Conservation (phyloP, 1,140 invertebrate species). For the Adelges cooleyi region DNA sequence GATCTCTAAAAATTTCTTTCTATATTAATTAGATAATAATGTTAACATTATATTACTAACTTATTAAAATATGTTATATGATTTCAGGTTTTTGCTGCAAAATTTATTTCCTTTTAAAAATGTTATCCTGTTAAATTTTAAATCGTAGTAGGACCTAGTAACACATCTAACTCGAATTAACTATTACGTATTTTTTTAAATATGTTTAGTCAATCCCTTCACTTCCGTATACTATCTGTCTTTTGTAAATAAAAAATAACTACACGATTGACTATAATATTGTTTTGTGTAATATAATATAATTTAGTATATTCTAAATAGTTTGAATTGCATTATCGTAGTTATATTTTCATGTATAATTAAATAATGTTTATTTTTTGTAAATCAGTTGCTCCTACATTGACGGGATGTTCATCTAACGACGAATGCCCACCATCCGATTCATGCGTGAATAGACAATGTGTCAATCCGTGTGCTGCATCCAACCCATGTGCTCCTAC, state of each 20-base stretch:
- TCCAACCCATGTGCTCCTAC: constrained; percentile 63
- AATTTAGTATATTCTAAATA: not conserved
- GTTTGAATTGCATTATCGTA: not conserved
- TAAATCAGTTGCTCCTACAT: constrained; percentile 38
- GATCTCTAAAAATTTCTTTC: too few species aligned
- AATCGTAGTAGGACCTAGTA: not conserved
- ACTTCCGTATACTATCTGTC: constrained; percentile 17
- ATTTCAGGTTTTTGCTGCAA: constrained; percentile 27
- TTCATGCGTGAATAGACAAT: constrained; percentile 58
- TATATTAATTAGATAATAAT: too few species aligned
- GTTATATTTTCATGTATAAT: constrained; percentile 29
- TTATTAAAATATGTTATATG: constrained; percentile 8
- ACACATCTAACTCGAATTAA: not conserved
- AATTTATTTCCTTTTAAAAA: constrained; percentile 12
- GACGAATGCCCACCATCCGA: constrained; percentile 59
- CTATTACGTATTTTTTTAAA: too few species aligned
- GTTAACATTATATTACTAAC: constrained; percentile 11
- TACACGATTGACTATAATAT: constrained; percentile 8
- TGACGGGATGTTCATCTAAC: constrained; percentile 53
- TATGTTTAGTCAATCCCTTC: constrained; percentile 19
- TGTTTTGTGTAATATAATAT: not conserved
- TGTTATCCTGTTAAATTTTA: not conserved
- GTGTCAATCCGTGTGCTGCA: constrained; percentile 62
- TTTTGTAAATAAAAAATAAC: constrained; percentile 10
- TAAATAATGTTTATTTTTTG: not conserved